Evolutionary conservation across 2,113 vertebrate species (phyloP).

Genomic region (Tychaedon coryphoeus): DNA sequence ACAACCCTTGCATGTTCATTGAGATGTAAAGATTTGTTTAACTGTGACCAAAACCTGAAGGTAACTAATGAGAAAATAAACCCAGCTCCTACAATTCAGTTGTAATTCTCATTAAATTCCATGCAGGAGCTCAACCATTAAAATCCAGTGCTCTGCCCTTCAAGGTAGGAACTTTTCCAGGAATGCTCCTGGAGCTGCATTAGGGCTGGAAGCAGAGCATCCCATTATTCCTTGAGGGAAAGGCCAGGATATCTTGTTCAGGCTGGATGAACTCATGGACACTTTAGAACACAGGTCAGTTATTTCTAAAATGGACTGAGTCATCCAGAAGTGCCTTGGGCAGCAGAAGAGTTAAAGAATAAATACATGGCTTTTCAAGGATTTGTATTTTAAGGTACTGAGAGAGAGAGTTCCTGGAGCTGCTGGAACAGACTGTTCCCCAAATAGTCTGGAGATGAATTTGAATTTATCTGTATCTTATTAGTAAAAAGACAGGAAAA

Average conservation of each 20-base stretch:
- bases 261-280: neutral
- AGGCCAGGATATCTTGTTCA: neutral
- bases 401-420: neutral
- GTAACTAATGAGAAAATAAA: conserved; percentile 12
- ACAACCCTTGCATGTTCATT: neutral
- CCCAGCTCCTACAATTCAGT: neutral
- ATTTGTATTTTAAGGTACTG: neutral
- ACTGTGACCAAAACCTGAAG: neutral
- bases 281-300: neutral
- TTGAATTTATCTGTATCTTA: neutral
- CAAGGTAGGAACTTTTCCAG: neutral
- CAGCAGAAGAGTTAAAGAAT: neutral
- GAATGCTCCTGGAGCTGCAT: conserved; percentile 11
- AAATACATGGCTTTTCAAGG: neutral
- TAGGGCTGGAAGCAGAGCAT: neutral
- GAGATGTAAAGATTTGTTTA: neutral
- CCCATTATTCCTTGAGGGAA: neutral
- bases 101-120: conserved; percentile 23
- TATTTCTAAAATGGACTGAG: neutral
- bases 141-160: neutral
- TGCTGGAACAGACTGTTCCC: neutral
- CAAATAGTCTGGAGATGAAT: neutral
- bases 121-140: neutral
- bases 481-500: neutral
- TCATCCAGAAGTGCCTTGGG: neutral